Conservation (phyloP, 2,797 vertebrate genomes). For the Mormyrops boulengeri region DNA sequence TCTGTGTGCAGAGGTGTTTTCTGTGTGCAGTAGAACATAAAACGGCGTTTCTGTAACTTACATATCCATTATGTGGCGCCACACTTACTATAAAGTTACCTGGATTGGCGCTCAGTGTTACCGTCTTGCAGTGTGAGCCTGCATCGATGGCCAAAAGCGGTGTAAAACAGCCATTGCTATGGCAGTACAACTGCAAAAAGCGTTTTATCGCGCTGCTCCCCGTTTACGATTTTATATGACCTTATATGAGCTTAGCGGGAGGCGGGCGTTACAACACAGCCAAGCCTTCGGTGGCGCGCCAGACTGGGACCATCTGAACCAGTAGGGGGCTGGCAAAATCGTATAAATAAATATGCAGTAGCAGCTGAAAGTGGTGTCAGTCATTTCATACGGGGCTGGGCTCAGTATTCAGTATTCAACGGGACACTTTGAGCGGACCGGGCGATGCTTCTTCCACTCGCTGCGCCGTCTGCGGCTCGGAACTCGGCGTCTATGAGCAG, state of each 20-base stretch:
- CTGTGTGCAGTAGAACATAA: background rate
- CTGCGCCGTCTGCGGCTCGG: background rate
- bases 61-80: background rate
- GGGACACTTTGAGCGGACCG: background rate
- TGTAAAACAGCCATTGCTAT: background rate
- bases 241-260: background rate
- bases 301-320: background rate
- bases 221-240: background rate
- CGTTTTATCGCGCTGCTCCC: background rate
- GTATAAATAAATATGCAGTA: background rate
- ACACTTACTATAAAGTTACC: background rate
- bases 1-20: background rate
- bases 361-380: background rate
- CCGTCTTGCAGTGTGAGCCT: background rate
- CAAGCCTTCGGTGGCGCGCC: background rate
- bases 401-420: background rate
- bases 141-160: background rate
- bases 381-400: background rate
- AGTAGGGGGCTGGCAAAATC: background rate
- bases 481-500: background rate
- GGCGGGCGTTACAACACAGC: background rate
- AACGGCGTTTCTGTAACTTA: background rate
- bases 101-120: background rate
- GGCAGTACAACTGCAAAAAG: background rate
- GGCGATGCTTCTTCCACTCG: background rate